Evolutionary conservation across 2,797 vertebrate genomes (phyloP), one percentile per base, ranked within the genome.

Genomic region (Vespertilio murinus): DNA sequence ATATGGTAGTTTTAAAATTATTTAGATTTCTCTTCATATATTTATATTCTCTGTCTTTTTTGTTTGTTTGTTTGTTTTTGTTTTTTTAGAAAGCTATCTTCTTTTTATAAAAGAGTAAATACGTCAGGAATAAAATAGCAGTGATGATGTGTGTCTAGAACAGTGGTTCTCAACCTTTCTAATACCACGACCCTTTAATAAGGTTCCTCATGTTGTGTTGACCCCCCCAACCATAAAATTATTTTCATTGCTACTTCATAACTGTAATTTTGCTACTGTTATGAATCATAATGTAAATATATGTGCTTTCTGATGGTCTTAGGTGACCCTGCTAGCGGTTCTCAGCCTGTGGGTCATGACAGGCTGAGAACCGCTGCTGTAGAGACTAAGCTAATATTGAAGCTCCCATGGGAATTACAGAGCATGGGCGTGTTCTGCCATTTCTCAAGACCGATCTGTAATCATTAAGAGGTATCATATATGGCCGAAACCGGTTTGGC

Each of bases 381-480:
- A 42, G 42, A 42, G 42, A 42, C 42, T 42, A 42, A 42, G 42
- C 42, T 42, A 42, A 92, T 47, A 2, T 6, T 5, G 6, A 87
- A 74, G 18, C 16, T 74, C 45, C 5, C 35, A 0, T 30, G 20
- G 10, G 23, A 49, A 1, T 81, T 52, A 47, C 16, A 56, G 14
- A 47, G 54, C 10, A 38, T 2, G 6, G 7, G 42, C 1, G 0
- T 16, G 8, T 47, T 74, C 30, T 25, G n/a, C 20, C 13, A 35
- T 38, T 91, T 83, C 65, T 92, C 30, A 17, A 52, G 16, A 65
- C 10, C 49, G 35, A 82, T 22, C 45, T 70, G 13, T 4, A 87
- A 47, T 45, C 35, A 92, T 69, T 23, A 70, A 64, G 35, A 71
- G 12, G 56, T 28, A 59, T 59, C 12, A 2, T 35, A 16, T 13